Evolutionary conservation across 2,113 vertebrate species (phyloP), one percentile per base, ranked within the genome.

Genomic region (Ammodytes dubius): DNA sequence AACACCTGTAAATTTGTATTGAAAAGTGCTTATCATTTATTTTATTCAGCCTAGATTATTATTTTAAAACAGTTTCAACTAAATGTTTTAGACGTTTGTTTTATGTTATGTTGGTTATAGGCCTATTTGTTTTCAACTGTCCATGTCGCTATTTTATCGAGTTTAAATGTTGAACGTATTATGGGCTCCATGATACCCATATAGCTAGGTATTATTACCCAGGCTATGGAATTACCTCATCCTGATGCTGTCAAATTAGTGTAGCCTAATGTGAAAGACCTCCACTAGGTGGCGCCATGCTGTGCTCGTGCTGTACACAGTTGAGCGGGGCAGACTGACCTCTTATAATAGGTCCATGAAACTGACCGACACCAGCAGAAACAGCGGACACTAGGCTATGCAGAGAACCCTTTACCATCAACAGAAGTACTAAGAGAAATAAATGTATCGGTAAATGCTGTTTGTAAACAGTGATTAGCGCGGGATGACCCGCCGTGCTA

Each of bases 211-310:
- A 27, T 27, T 27, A 27, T 27, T 27, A 27, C 27, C 27, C 27
- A 27, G 27, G 27, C 27, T 27, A 27, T 27, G 27, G 27, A 27
- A 27, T 27, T 19, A 54, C n/a, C n/a, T 42, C 19, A 17, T 11
- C 7, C 17, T 10, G 27, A 13, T 27, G 3, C 6, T 6, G 40
- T 27, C 27, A 27, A 27, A 27, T 27, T 27, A 27, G 27, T 27
- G 27, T 27, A 27, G 27, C 27, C 27, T 27, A 27, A 27, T 27
- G 27, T 27, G 27, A 27, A 27, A 27, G 27, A 27, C 27, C 27
- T 50, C 64, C 83, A 50, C 27, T 39, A 71, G 83, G 56, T 14
- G 71, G 68, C 78, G 68, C 64, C 11, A 1, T 68, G 4, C 3
- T 57, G 35, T 14, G 12, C 5, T 37, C 0, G 14, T 0, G 37